These are phyloP conservation scores for Hyppa rectilinea DNA, from an alignment of 2,888 invertebrate genomes.

Conservation along the genomic window DNA sequence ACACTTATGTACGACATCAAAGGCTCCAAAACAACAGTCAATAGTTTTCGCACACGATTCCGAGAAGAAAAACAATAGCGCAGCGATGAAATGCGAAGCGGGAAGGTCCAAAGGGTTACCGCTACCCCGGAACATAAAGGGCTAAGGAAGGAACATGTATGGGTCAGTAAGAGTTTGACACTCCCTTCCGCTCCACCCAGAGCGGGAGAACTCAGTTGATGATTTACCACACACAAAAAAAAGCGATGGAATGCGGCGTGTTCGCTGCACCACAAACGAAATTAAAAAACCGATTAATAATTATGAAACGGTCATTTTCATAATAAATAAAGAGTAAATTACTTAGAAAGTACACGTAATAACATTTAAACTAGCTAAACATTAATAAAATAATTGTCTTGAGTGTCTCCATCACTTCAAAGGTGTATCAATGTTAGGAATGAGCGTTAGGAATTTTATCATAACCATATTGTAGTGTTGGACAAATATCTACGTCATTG, in stretches of 20 bases:
- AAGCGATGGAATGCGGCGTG: too few relatives aligned
- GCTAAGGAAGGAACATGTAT: too few relatives aligned
- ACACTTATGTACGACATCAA: not conserved
- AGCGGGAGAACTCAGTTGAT: too few relatives aligned
- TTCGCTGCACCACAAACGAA: not conserved
- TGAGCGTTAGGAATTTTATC: constrained; percentile 4
- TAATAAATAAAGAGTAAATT: not conserved
- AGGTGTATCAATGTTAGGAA: constrained; percentile 3
- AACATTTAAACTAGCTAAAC: not conserved
- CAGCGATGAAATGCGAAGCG: not conserved
- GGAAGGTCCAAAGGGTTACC: too few relatives aligned
- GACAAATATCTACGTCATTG: constrained; percentile 14
- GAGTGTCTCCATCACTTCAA: constrained; percentile 5
- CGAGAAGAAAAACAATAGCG: not conserved
- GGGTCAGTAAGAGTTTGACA: too few relatives aligned
- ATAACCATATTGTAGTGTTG: not conserved
- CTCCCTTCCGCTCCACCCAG: too few relatives aligned
- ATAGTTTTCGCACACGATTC: not conserved
- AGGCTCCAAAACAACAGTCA: not conserved
- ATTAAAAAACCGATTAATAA: too few relatives aligned
- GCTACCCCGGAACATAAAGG: too few relatives aligned
- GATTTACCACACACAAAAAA: too few relatives aligned
- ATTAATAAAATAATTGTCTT: not conserved
- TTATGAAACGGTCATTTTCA: not conserved
- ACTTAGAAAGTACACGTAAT: not conserved